These are phyloP conservation scores for Bujurquina vittata DNA, from an alignment of 2,113 vertebrate genomes.

Conservation along the genomic window DNA sequence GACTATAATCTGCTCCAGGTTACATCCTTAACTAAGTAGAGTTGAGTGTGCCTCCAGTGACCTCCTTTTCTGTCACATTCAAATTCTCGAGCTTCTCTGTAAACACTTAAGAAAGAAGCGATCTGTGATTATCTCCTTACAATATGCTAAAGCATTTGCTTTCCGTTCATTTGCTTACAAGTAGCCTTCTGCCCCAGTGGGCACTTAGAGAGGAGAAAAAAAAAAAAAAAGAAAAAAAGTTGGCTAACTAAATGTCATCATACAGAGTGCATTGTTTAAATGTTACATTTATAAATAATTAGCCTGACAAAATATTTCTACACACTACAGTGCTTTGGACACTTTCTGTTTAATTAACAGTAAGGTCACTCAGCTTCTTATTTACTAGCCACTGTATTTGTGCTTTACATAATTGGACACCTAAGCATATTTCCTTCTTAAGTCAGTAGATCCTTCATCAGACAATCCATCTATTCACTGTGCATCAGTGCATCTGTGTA, in stretches of 20 bases:
- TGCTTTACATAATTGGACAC: background rate
- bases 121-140: constrained; percentile 40
- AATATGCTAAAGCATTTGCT: background rate
- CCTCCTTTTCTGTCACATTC: constrained; percentile 37
- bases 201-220: background rate
- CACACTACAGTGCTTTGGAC: background rate
- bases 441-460: background rate
- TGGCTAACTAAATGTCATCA: background rate
- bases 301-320: background rate
- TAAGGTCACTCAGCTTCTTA: background rate
- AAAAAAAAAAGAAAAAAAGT: background rate
- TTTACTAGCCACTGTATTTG: background rate
- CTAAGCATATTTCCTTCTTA: background rate
- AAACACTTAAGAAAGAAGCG: constrained; percentile 42
- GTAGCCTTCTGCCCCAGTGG: background rate
- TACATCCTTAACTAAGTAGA: background rate
- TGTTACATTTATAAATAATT: constrained; percentile 4
- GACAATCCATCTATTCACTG: background rate
- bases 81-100: constrained; percentile 25
- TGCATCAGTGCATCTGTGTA: background rate
- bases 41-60: constrained; percentile 33
- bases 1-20: constrained; percentile 15
- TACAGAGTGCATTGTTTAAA: background rate
- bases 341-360: background rate
- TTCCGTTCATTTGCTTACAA: background rate